A percentile compares a stretch with the other conserved stretches of the same genome.
phyloP scores from a whole-genome alignment of 2,113 vertebrate genomes.

The Malurus cyaneus region DNA sequence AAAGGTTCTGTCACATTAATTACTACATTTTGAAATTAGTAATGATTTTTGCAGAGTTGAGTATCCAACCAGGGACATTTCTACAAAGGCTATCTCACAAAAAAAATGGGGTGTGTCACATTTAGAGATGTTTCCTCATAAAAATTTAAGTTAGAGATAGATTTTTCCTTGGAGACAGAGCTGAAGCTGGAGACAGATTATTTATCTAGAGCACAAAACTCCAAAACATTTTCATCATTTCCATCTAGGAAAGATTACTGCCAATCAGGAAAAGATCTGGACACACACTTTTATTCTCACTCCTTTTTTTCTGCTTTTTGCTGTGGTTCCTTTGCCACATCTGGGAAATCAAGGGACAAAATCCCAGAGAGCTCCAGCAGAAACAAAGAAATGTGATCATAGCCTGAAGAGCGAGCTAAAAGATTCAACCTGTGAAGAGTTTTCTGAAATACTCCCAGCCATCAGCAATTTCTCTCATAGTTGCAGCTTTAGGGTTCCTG shows the following conservation, averaged over 20 bases:
- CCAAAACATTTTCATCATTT: background rate
- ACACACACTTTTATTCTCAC: rapidly evolving
- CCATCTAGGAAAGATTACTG: background rate
- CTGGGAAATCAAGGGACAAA: background rate
- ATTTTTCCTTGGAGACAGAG: background rate
- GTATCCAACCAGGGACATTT: background rate
- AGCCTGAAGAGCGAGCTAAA: background rate
- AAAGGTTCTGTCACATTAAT: background rate
- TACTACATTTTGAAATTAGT: background rate
- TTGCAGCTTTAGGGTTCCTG: background rate
- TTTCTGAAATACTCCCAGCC: background rate
- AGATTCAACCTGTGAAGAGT: background rate
- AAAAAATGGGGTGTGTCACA: background rate
- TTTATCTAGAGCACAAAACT: background rate
- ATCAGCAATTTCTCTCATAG: background rate
- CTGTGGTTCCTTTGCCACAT: background rate
- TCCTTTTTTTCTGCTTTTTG: background rate
- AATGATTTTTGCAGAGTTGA: background rate
- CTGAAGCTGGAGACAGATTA: background rate
- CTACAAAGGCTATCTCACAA: background rate
- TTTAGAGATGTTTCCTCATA: background rate
- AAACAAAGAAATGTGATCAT: background rate
- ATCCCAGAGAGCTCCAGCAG: background rate
- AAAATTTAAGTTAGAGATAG: background rate
- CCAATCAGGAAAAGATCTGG: background rate